Evolutionary conservation across 2,113 vertebrate species (phyloP).

Genomic region (Mandrillus leucophaeus): DNA sequence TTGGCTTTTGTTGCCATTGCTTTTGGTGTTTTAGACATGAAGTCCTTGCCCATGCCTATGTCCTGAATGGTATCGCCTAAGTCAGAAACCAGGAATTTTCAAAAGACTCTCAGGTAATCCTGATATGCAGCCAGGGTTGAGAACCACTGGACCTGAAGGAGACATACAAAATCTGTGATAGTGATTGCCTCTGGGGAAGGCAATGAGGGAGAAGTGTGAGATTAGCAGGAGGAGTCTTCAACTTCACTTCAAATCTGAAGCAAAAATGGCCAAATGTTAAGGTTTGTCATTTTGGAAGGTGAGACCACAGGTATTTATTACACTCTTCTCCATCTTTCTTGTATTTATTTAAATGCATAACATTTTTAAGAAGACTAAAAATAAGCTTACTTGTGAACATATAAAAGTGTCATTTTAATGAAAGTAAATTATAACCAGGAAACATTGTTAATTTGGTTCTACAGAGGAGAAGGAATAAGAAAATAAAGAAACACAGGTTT

Average conservation of each 20-base stretch:
- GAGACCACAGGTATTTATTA: neutral
- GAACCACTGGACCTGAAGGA: neutral
- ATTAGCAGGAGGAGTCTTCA: neutral
- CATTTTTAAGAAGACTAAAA: neutral
- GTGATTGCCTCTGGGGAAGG: neutral
- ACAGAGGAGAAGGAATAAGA: slow-evolving; percentile 3
- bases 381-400: neutral
- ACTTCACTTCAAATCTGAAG: neutral
- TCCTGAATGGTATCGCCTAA: no score
- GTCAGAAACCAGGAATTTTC: neutral
- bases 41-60: no score
- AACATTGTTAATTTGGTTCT: neutral
- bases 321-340: neutral
- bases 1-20: no score
- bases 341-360: neutral
- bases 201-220: neutral
- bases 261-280: neutral
- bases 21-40: no score
- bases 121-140: neutral
- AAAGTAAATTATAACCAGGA: neutral
- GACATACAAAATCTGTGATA: neutral
- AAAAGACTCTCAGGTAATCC: neutral
- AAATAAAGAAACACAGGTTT: neutral
- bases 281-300: neutral
- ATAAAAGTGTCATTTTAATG: neutral